Base-by-base conservation (phyloP, 2,797 vertebrate species). In the Fringilla coelebs region DNA sequence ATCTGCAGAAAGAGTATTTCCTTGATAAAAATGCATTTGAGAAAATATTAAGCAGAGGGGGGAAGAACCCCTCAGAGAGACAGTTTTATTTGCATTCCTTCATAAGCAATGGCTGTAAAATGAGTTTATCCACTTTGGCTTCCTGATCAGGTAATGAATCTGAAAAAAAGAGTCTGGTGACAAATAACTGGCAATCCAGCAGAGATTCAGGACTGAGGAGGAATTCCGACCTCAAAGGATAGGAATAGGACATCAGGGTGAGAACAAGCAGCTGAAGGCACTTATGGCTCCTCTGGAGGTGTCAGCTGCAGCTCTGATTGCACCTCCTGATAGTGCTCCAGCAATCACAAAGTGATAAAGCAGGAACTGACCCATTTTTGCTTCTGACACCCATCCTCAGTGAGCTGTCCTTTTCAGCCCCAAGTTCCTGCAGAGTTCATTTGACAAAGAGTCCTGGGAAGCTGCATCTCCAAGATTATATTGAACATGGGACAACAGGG, bases 11-110 rank as follows among this genome's bases (percentile, higher is more conserved):
- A 63, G 28, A 95, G 32, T 85, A 93, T 81, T 94, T 95, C 74
- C 80, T 54, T 90, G 74, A 95, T 84, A 73, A 94, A 79, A 58
- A 91, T 85, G 57, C 67, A 85, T 91, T 93, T 86, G 43, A 95
- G 91, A 87, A 95, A 90, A 70, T 63, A 29, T 29, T 66, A 77
- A 66, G 14, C 31, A 72, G 49, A 61, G 20, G 13, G 3, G 1
- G 6, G 1, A 17, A 26, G 57, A 60, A 68, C 15, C 34, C 28
- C 32, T 57, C 21, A 41, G 62, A 70, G 17, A 46, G 11, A 7
- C 17, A 48, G 14, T 61, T 89, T 68, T 71, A 65, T 77, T 85
- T 85, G 58, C 31, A 40, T 74, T 87, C 36, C 20, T 89, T 61
- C 38, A 40, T 49, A 74, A 89, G 46, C 61, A 91, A 11, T n/a